A percentile compares a stretch with the other conserved stretches of the same genome.
phyloP scores from a whole-genome alignment of 2,113 vertebrate species.

The Mastomys natalensis region DNA sequence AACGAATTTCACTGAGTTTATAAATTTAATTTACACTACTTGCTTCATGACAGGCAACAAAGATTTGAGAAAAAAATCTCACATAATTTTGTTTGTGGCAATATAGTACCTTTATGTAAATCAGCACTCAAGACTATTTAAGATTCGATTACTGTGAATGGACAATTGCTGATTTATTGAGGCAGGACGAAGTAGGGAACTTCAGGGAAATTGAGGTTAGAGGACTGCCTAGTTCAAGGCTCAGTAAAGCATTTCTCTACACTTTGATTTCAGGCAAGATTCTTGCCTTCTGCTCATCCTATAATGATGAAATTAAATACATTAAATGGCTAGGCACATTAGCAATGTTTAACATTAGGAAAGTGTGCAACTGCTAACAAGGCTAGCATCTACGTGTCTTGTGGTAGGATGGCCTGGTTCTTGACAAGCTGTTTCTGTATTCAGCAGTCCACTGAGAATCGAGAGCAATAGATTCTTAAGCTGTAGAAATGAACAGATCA shows the following conservation, averaged over 20 bases:
- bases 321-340: background rate
- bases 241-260: background rate
- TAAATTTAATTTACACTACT: background rate
- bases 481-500: constrained; percentile 51
- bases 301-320: constrained; percentile 15
- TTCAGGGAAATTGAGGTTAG: background rate
- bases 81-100: background rate
- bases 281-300: background rate
- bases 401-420: background rate
- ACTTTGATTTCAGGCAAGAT: background rate
- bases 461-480: constrained; percentile 4
- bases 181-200: constrained; percentile 2
- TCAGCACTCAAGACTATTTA: constrained; percentile 14
- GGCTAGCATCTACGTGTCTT: background rate
- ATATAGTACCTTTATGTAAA: background rate
- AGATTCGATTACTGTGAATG: constrained; percentile 24
- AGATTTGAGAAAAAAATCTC: constrained; percentile 22
- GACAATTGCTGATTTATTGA: background rate
- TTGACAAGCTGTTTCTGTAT: constrained; percentile 15
- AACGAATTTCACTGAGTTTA: background rate
- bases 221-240: background rate
- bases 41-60: constrained; percentile 10
- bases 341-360: background rate
- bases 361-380: background rate
- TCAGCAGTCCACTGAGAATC: background rate